phyloP scores from a whole-genome alignment of 2,888 invertebrate genomes.

The Melipona bicolor region DNA sequence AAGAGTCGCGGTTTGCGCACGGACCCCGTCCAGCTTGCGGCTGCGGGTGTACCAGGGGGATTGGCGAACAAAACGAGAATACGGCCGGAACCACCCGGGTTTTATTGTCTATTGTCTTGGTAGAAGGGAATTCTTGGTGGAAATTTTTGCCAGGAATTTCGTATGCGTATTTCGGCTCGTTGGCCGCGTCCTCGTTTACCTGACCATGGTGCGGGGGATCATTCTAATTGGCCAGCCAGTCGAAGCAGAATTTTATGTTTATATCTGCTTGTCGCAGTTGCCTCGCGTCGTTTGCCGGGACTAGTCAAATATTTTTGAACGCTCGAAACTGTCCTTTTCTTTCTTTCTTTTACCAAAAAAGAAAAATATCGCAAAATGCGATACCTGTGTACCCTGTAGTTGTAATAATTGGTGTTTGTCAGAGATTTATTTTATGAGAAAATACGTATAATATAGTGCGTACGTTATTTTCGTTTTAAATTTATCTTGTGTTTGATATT shows the following conservation, averaged over 20 bases:
- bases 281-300: constrained; percentile 1
- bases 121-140: not conserved
- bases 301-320: not conserved
- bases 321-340: not conserved
- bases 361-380: not conserved
- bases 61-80: not conserved
- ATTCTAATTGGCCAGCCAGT: constrained; percentile 30
- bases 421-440: not conserved
- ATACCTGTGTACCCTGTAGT: not conserved
- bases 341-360: too few species aligned
- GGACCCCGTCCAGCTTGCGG: not conserved
- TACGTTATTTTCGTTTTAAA: not conserved
- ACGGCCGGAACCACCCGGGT: not conserved
- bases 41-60: not conserved
- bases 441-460: not conserved
- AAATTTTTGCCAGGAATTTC: not conserved
- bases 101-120: constrained; percentile 33
- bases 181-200: constrained; percentile 5
- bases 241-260: constrained; percentile 20
- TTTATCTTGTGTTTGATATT: not conserved
- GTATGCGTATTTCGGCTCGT: constrained; percentile 7
- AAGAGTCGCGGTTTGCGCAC: constrained; percentile 10
- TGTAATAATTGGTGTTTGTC: not conserved
- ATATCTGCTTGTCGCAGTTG: constrained; percentile 20
- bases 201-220: not conserved